A percentile compares a stretch with the other conserved stretches of the same genome.
phyloP scores from a whole-genome alignment of 2,797 vertebrate species.

The Sebastes dallii region DNA sequence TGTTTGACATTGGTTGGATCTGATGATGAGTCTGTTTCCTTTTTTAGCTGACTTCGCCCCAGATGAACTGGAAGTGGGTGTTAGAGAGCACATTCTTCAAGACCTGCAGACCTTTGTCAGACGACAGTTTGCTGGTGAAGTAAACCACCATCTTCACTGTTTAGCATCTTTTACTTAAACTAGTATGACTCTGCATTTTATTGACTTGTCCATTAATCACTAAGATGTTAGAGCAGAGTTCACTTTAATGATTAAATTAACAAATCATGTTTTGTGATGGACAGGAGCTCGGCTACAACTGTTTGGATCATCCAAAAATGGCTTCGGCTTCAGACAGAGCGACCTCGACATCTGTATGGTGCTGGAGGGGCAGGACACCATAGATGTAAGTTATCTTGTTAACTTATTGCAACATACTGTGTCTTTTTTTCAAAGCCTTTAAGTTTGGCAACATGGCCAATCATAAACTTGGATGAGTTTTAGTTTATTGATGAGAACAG shows the following conservation, averaged over 20 bases:
- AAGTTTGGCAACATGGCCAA: background rate
- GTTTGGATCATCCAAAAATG: slow-evolving; percentile 97
- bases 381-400: slow-evolving; percentile 80
- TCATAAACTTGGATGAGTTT: background rate
- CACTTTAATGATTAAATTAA: background rate
- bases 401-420: background rate
- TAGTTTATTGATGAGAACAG: background rate
- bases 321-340: slow-evolving; percentile 96
- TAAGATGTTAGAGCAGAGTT: background rate
- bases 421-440: background rate
- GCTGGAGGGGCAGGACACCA: slow-evolving; percentile 88
- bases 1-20: background rate
- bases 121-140: slow-evolving; percentile 87
- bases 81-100: slow-evolving; percentile 89
- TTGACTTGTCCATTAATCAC: background rate
- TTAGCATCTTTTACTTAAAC: background rate
- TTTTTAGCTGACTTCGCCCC: slow-evolving; percentile 90
- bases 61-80: slow-evolving; percentile 84
- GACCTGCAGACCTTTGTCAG: slow-evolving; percentile 90
- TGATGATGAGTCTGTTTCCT: background rate
- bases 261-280: background rate
- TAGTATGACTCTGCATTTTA: background rate
- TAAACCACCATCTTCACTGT: background rate
- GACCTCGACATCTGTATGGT: slow-evolving; percentile 97
- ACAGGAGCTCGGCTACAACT: slow-evolving; percentile 89